Evolutionary conservation across 1,140 invertebrate genomes (phyloP).

Genomic region (Mamestra configurata): DNA sequence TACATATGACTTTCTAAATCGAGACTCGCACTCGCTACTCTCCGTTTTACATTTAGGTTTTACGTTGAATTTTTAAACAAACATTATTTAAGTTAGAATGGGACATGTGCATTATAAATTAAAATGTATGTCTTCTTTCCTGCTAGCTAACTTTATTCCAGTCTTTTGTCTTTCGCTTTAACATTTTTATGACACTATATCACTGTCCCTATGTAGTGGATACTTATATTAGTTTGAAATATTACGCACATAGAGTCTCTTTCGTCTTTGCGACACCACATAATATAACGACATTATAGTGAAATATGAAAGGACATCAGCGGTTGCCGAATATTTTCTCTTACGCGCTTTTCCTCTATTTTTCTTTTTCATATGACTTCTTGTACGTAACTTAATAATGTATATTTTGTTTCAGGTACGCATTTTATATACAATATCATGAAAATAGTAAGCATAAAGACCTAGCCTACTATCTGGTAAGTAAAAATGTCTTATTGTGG

Average conservation of each 20-base stretch:
- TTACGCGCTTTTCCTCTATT: conserved; percentile 23
- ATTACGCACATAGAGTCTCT: conserved; percentile 29
- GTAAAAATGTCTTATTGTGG: not conserved
- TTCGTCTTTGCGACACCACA: conserved; percentile 43
- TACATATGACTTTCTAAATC: conserved; percentile 42
- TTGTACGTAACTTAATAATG: conserved; percentile 31
- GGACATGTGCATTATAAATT: conserved; percentile 25
- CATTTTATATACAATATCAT: not conserved
- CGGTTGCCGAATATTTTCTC: conserved; percentile 37
- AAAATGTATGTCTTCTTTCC: conserved; percentile 30
- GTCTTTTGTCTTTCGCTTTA: conserved; percentile 3
- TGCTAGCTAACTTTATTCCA: conserved; percentile 15
- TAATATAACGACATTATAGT: conserved; percentile 51
- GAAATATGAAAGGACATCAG: conserved; percentile 48
- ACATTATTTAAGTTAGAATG: conserved; percentile 39
- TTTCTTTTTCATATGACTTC: conserved; percentile 31
- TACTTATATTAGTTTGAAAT: conserved; percentile 38
- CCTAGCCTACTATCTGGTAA: not conserved
- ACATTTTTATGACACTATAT: conserved; percentile 38
- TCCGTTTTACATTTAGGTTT: conserved; percentile 20
- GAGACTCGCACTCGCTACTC: conserved; percentile 32
- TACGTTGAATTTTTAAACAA: conserved; percentile 43
- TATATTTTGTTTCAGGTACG: conserved; percentile 44
- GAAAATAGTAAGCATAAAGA: not conserved
- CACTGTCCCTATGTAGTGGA: conserved; percentile 34